Percentiles rank a stretch among this genome's conserved stretches.
Conservation (phyloP, 1,140 invertebrate species). For the Metaphire vulgaris region DNA sequence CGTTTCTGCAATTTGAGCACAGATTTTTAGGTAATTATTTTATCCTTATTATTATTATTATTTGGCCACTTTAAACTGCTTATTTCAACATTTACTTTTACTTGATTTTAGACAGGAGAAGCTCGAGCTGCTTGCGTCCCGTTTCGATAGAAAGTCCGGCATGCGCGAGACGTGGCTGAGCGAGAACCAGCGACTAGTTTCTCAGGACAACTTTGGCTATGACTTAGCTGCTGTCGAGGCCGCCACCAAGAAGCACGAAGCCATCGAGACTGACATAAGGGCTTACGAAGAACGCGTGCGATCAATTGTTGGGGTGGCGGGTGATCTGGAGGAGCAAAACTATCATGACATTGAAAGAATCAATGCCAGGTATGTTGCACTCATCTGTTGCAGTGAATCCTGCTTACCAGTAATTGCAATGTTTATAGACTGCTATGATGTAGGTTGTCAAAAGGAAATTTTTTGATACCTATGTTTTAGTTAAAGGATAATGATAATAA, state of each 20-base stretch:
- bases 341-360: constrained; percentile 98
- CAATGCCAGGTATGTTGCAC: constrained; percentile 66
- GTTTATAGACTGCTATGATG: too few species aligned
- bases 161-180: constrained; percentile 99
- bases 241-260: constrained; percentile 89
- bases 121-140: constrained; percentile 92
- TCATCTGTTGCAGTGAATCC: too few species aligned
- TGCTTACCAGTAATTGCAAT: too few species aligned
- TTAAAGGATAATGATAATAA: too few species aligned
- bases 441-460: too few species aligned
- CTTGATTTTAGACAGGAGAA: constrained; percentile 90
- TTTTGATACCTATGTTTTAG: too few species aligned
- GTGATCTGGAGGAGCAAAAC: constrained; percentile 90
- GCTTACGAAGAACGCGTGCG: constrained; percentile 98
- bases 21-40: too few species aligned
- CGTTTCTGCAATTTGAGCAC: too few species aligned
- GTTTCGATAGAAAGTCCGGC: constrained; percentile 96
- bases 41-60: too few species aligned
- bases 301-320: constrained; percentile 93
- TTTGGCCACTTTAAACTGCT: too few species aligned
- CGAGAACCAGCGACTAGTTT: constrained; percentile 95
- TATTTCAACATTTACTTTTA: too few species aligned
- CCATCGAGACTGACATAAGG: constrained; percentile 98
- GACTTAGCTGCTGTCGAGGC: constrained; percentile 96
- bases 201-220: constrained; percentile 93